Evolutionary conservation across 2,888 invertebrate genomes (phyloP).

Genomic region (Drosophila siamana): DNA sequence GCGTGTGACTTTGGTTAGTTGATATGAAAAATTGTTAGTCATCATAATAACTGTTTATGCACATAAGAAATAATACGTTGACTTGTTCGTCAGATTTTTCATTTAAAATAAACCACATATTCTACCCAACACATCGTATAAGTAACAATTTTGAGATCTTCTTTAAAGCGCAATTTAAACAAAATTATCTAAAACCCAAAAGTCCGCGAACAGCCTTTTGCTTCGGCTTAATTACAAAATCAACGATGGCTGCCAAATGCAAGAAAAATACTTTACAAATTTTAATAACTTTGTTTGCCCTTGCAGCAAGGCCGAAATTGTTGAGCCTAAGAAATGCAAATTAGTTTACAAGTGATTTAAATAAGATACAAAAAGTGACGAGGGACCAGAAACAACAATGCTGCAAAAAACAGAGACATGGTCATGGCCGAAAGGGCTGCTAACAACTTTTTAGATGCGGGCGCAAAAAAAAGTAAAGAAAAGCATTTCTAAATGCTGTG

Average conservation of each 20-base stretch:
- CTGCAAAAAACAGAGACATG: neutral
- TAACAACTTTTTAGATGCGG: conserved; percentile 37
- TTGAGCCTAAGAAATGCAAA: conserved; percentile 73
- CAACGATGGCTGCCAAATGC: conserved; percentile 58
- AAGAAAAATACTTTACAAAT: conserved; percentile 58
- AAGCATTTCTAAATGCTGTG: conserved; percentile 38
- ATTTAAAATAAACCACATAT: conserved; percentile 34
- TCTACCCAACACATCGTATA: too few relatives aligned
- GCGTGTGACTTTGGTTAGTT: conserved; percentile 34
- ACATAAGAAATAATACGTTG: conserved; percentile 54
- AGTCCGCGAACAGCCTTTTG: conserved; percentile 22
- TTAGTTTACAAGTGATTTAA: conserved; percentile 77
- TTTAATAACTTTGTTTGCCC: conserved; percentile 76
- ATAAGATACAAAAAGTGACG: conserved; percentile 74
- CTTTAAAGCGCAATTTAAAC: conserved; percentile 28
- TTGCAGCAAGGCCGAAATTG: conserved; percentile 48
- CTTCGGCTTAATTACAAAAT: conserved; percentile 60
- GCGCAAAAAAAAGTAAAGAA: conserved; percentile 15
- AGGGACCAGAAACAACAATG: conserved; percentile 56
- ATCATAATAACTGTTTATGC: conserved; percentile 63
- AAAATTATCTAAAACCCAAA: conserved; percentile 22
- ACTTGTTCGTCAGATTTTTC: conserved; percentile 33
- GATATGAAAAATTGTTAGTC: conserved; percentile 53
- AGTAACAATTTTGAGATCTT: conserved; percentile 4
- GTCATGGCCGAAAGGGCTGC: conserved; percentile 37